Base-by-base conservation (phyloP, 2,888 invertebrate genomes). In the Drosophila neutralis region DNA sequence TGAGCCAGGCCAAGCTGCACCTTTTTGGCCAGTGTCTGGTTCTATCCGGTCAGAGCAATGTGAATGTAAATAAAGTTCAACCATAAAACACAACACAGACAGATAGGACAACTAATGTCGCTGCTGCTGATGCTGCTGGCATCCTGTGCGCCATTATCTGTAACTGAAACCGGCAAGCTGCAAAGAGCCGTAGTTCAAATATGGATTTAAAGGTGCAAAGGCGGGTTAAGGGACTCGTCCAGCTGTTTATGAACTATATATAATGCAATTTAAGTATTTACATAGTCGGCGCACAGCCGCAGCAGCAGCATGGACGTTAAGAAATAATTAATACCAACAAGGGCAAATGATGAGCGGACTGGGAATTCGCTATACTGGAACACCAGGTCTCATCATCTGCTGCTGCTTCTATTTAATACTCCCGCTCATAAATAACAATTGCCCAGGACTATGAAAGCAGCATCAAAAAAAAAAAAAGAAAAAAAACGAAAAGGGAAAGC, bases 21-120 rank as follows among this genome's bases (percentile, higher is more conserved):
- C 49, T 42, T 75, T 76, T 52, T 31, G 65, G 40, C 45, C 58
- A 56, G 56, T n/a, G 49, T 58, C 45, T 29, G 42, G 38, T 35
- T 13, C 51, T 42, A 52, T 53, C 42, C 51, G 35, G 24, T 21
- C 36, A 51, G 54, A 57, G 61, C 59, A 68, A 73, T 73, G 86
- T 77, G 78, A 78, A 80, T 88, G 90, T 88, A 88, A 90, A 83
- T 88, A 88, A 80, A 90, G 83, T 83, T 78, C 75, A 78, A 60
- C 83, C 87, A 78, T 90, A 77, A 83, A 82, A 83, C 73, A 76
- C 62, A 78, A 73, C 78, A 69, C 76, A 83, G 86, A 80, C 89
- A 74, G 82, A 79, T 77, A 80, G 80, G 59, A 24, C 66, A 48
- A 62, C 52, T 54, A 53, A 61, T 35, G 58, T 51, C 52, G 29